phyloP scores from a whole-genome alignment of 2,888 invertebrate species.

The Chromoteleia sp. region DNA sequence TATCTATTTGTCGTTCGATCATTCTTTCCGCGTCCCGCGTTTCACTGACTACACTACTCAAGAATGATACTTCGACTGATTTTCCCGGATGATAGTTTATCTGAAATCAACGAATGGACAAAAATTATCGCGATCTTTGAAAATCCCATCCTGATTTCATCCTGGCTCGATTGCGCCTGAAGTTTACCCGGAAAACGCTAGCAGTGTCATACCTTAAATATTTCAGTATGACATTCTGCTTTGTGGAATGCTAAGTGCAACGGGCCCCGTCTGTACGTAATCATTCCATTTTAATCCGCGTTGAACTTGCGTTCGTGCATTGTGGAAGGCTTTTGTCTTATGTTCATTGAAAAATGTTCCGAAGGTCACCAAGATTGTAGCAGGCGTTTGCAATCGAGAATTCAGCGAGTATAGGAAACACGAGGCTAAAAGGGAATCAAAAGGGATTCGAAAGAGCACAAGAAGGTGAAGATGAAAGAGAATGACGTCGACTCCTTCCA shows the following conservation, averaged over 20 bases:
- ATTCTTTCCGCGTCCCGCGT: constrained; percentile 25
- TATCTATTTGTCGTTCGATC: constrained; percentile 1
- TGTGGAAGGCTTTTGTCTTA: constrained; percentile 77
- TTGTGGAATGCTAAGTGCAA: constrained; percentile 24
- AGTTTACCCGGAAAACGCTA: constrained; percentile 29
- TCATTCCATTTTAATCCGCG: constrained; percentile 62
- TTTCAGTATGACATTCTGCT: constrained; percentile 23
- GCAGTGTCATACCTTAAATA: constrained; percentile 44
- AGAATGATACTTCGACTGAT: constrained; percentile 9
- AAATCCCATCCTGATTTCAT: constrained; percentile 17
- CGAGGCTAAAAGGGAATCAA: constrained; percentile 69
- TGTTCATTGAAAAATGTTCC: constrained; percentile 80
- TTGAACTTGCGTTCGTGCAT: constrained; percentile 63
- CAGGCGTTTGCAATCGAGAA: constrained; percentile 78
- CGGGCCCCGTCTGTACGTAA: constrained; percentile 5
- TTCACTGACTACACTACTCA: constrained; percentile 41
- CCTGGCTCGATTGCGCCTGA: not conserved
- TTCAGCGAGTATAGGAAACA: constrained; percentile 73
- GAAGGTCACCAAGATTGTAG: constrained; percentile 82
- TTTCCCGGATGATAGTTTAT: constrained; percentile 1
- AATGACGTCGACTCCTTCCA: constrained; percentile 74
- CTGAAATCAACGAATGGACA: no score
- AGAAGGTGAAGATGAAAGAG: constrained; percentile 69
- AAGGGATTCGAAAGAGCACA: constrained; percentile 70
- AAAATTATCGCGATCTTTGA: constrained; percentile 3